Conservation (phyloP, 2,797 vertebrate species). For the Antrozous pallidus region DNA sequence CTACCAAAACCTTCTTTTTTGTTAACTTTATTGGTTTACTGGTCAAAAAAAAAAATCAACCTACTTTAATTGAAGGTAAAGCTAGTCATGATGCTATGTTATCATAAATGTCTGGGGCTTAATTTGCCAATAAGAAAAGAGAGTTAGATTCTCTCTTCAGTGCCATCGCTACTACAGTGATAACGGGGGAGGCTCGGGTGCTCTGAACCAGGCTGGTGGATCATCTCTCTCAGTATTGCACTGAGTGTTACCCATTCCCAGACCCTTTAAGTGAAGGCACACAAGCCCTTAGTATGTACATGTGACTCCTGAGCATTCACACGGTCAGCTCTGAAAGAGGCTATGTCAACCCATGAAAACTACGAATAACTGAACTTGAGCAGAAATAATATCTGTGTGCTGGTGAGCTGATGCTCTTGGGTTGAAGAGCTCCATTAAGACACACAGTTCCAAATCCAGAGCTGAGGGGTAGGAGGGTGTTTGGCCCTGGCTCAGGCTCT, state of each 20-base stretch:
- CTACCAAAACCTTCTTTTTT: background rate
- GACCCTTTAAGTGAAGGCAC: background rate
- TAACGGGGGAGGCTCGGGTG: background rate
- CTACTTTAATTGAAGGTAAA: background rate
- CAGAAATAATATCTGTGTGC: background rate
- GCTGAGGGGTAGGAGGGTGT: background rate
- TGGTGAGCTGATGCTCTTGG: background rate
- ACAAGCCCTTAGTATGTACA: background rate
- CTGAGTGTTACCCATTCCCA: background rate
- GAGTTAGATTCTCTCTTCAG: background rate
- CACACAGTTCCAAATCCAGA: background rate
- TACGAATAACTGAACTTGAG: background rate
- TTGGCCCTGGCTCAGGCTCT: background rate
- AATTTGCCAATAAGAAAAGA: background rate
- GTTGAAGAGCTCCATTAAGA: background rate
- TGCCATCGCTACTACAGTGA: background rate
- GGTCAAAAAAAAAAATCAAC: background rate
- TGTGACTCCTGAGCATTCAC: background rate
- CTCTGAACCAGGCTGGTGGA: background rate
- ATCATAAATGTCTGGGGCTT: background rate
- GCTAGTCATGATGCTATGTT: background rate
- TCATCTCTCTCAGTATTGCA: background rate
- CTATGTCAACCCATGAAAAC: background rate
- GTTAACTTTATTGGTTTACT: background rate
- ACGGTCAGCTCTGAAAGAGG: background rate